Evolutionary conservation across 2,113 vertebrate species (phyloP), one percentile per base, ranked within the genome.

Genomic region (Mesocricetus auratus): DNA sequence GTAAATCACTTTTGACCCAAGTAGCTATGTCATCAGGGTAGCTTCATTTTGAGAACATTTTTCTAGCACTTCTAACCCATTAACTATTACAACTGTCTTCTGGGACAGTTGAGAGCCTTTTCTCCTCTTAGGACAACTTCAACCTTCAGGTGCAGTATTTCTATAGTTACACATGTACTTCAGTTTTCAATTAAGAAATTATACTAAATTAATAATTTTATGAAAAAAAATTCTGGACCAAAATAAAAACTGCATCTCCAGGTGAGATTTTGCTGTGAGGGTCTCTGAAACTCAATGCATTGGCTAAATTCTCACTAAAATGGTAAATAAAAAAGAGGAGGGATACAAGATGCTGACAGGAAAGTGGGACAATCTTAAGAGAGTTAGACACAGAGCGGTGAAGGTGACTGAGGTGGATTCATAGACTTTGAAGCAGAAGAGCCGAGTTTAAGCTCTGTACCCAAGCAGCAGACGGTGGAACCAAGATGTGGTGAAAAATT

Each of bases 41-140:
- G 73, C 90, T 75, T 47, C n/a, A 19, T 96, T 79, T 86, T 68
- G 78, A 71, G 74, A 83, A 13, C 56, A n/a, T 96, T 90, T 97
- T 95, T 45, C 39, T 53, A 86, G 86, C 73, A 47, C 92, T 91
- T 95, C 91, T 86, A 96, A 83, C 86, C 50, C 68, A 89, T 81
- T 36, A 33, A 88, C 3, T 88, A 82, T 92, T 86, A 93, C 93
- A 96, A 56, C 33, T 86, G 17, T 94, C 83, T 96, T 93, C 36
- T 78, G n/a, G 24, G 71, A 90, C 58, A 86, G 77, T 62, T 86
- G 5, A 69, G 22, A 86, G 36, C 36, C 47, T 83, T 89, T 81
- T 62, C 13, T 82, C 36, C 9, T 87, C 85, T 71, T 50, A 60
- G 60, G 66, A 39, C 22, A 15, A 62, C 64, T 93, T 82, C 15